Percentiles rank a stretch among this genome's conserved stretches.
Evolutionary conservation across 1,140 invertebrate genomes (phyloP).

Genomic region (Saccostrea echinata): DNA sequence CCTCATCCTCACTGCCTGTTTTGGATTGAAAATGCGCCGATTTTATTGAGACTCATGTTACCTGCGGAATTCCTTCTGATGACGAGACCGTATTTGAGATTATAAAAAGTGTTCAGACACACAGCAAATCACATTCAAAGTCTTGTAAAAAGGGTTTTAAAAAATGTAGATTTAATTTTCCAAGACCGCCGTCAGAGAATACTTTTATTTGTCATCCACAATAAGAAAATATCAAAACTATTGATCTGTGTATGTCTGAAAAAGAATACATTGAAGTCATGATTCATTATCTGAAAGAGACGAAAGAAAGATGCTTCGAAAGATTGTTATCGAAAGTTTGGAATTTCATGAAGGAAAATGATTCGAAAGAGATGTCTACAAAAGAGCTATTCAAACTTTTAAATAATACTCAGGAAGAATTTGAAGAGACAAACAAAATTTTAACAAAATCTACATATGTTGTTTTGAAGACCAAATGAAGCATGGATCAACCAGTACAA

Average conservation of each 20-base stretch:
- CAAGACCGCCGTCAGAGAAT: constrained; percentile 39
- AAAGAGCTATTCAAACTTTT: background rate
- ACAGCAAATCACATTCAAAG: constrained; percentile 50
- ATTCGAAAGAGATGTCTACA: background rate
- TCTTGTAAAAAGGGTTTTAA: constrained; percentile 45
- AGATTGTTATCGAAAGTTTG: constrained; percentile 13
- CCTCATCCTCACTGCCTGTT: constrained; percentile 74
- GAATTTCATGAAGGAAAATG: background rate
- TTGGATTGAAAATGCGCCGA: constrained; percentile 75
- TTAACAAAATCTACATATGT: constrained; percentile 1
- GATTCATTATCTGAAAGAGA: background rate
- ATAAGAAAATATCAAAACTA: background rate
- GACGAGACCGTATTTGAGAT: constrained; percentile 43
- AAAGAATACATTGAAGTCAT: constrained; percentile 18
- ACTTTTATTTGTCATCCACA: constrained; percentile 43
- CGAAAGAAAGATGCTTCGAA: background rate
- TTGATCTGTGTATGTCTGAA: background rate
- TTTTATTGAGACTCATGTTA: constrained; percentile 55
- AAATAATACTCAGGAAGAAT: background rate
- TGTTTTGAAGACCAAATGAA: constrained; percentile 47
- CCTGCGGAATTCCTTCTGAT: constrained; percentile 47
- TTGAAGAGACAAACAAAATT: background rate
- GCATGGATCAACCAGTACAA: constrained; percentile 53
- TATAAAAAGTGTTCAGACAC: constrained; percentile 44
- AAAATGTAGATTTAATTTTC: constrained; percentile 47